A percentile compares a stretch with the other conserved stretches of the same genome.
These are phyloP conservation scores for Chondrilla cf. caribensis DNA, from an alignment of 37 sponge, comb jelly and placozoan species.

Conservation along the genomic window DNA sequence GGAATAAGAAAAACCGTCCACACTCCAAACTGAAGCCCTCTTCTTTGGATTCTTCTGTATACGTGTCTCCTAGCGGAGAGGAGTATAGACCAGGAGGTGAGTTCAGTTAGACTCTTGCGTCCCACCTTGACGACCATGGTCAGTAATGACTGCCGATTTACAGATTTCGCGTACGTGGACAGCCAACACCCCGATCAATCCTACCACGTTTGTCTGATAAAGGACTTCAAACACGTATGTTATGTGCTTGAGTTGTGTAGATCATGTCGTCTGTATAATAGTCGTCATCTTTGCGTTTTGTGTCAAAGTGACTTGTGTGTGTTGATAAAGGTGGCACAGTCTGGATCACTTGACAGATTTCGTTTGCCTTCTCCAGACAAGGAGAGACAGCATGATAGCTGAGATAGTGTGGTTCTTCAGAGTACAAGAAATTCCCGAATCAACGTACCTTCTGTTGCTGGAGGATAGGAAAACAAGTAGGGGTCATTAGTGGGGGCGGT, in stretches of 20 bases:
- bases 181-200: conserved; percentile 74
- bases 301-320: neutral
- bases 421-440: conserved; percentile 68
- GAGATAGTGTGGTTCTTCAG: conserved; percentile 81
- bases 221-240: conserved; percentile 71
- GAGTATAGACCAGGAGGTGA: conserved; percentile 63
- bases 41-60: neutral
- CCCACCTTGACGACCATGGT: neutral
- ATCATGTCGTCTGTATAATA: too few species aligned
- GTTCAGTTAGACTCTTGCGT: neutral
- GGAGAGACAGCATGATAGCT: conserved; percentile 56
- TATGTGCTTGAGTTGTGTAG: neutral
- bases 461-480: conserved; percentile 63
- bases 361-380: conserved; percentile 38
- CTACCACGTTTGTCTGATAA: conserved; percentile 69
- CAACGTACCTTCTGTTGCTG: conserved; percentile 59
- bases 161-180: conserved; percentile 85
- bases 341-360: neutral
- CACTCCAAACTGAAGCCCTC: neutral
- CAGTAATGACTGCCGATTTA: neutral
- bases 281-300: neutral
- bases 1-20: neutral
- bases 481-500: neutral
- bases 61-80: conserved; percentile 41
- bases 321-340: too few species aligned